A percentile compares a stretch with the other conserved stretches of the same genome.
These are phyloP conservation scores for Lycopodina hypogea DNA, from an alignment of 37 sponge, comb jelly and placozoan species.

Conservation along the genomic window DNA sequence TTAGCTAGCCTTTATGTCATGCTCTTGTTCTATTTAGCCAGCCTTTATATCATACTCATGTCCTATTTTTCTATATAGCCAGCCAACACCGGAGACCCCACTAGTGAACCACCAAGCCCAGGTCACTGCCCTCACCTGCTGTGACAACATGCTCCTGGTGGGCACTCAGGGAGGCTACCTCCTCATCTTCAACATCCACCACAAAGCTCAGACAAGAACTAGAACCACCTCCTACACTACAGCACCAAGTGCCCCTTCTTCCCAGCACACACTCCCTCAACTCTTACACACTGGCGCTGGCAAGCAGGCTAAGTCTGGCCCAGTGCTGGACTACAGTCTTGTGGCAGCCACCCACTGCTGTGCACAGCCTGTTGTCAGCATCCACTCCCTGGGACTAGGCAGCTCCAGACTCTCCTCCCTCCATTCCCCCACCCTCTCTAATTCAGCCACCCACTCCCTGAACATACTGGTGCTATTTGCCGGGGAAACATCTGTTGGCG, in stretches of 20 bases:
- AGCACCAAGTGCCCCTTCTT: background rate
- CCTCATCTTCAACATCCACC: constrained; percentile 42
- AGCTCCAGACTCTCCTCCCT: background rate
- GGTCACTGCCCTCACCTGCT: constrained; percentile 31
- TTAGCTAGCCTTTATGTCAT: too few relatives aligned
- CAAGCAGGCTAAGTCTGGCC: background rate
- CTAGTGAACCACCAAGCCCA: constrained; percentile 16
- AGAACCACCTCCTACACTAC: background rate
- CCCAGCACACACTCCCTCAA: background rate
- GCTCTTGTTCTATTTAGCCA: too few relatives aligned
- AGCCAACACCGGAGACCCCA: constrained; percentile 1
- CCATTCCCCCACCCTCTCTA: constrained; percentile 2
- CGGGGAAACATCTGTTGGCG: background rate
- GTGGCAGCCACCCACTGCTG: constrained; percentile 35
- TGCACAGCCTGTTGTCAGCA: constrained; percentile 17
- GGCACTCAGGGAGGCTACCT: constrained; percentile 63
- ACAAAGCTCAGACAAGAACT: background rate
- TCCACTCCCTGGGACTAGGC: constrained; percentile 6
- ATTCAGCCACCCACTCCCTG: constrained; percentile 2
- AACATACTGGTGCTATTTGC: constrained; percentile 16
- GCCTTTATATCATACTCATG: too few relatives aligned
- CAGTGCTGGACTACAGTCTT: background rate
- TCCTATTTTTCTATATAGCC: background rate
- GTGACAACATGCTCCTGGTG: constrained; percentile 33
- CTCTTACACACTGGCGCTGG: background rate